These are phyloP conservation scores for Heliconius erato DNA, from an alignment of 2,888 invertebrate genomes.

Conservation along the genomic window DNA sequence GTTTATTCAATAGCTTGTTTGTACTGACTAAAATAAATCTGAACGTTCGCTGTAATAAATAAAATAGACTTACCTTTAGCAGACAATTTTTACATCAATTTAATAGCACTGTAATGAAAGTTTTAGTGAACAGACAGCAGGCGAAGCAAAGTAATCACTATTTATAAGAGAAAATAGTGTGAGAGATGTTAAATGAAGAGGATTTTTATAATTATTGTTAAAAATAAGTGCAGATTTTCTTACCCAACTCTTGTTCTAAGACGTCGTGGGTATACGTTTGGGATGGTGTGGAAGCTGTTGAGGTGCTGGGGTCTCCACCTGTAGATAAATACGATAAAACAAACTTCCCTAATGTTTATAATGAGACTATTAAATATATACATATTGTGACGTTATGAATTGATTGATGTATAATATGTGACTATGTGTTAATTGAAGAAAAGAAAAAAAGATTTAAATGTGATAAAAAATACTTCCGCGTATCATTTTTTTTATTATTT, in stretches of 20 bases:
- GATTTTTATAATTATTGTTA: constrained; percentile 19
- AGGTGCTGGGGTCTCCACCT: constrained; percentile 79
- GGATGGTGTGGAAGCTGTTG: constrained; percentile 63
- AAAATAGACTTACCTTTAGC: constrained; percentile 38
- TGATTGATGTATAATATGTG: background rate
- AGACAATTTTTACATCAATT: constrained; percentile 33
- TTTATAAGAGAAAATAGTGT: constrained; percentile 26
- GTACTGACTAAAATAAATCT: constrained; percentile 53
- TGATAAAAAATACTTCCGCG: background rate
- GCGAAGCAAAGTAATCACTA: constrained; percentile 34
- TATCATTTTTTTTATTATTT: background rate
- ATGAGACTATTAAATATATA: constrained; percentile 10
- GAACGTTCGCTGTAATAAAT: constrained; percentile 50
- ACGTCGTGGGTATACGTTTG: constrained; percentile 67
- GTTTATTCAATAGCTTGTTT: constrained; percentile 57
- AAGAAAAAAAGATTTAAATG: background rate
- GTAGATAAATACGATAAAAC: constrained; percentile 56
- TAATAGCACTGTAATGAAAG: constrained; percentile 19
- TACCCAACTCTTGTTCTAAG: constrained; percentile 79
- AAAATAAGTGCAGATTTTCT: constrained; percentile 58
- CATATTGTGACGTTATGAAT: background rate
- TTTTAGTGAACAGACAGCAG: constrained; percentile 37
- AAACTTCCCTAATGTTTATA: constrained; percentile 34
- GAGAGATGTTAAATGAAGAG: constrained; percentile 9
- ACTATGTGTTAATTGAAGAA: background rate